Percentiles rank a stretch among this genome's conserved stretches.
Evolutionary conservation across 2,113 vertebrate genomes (phyloP).

Genomic region (Ptychochromis oligacanthus): DNA sequence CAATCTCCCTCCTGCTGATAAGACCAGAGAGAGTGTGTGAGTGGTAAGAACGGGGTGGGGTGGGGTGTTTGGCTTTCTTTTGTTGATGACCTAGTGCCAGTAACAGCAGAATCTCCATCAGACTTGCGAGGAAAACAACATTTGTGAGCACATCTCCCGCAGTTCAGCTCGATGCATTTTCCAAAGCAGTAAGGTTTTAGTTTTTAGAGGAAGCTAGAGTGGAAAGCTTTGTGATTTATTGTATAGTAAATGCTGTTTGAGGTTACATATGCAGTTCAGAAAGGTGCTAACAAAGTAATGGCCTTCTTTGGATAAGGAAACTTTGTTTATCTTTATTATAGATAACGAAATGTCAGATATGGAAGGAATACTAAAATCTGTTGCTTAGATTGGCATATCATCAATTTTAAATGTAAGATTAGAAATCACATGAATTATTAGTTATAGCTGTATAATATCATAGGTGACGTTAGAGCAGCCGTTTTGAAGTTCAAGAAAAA

Average conservation of each 20-base stretch:
- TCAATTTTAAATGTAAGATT: background rate
- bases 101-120: conserved; percentile 66
- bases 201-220: conserved; percentile 3
- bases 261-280: background rate
- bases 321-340: background rate
- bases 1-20: conserved; percentile 69
- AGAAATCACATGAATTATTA: background rate
- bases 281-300: background rate
- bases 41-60: background rate
- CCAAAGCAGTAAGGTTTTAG: background rate
- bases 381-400: background rate
- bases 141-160: conserved; percentile 52
- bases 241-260: conserved; percentile 6
- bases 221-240: conserved; percentile 15
- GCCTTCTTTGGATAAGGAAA: background rate
- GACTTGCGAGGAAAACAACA: conserved; percentile 51
- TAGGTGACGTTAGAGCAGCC: background rate
- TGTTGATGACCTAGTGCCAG: conserved; percentile 55
- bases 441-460: background rate
- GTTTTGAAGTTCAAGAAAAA: background rate
- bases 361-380: background rate
- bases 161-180: conserved; percentile 44
- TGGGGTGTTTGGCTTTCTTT: conserved; percentile 13
- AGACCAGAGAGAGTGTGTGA: conserved; percentile 51
- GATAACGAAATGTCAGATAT: background rate